These are phyloP conservation scores for Limonius californicus DNA, from an alignment of 1,140 invertebrate genomes.

Conservation along the genomic window DNA sequence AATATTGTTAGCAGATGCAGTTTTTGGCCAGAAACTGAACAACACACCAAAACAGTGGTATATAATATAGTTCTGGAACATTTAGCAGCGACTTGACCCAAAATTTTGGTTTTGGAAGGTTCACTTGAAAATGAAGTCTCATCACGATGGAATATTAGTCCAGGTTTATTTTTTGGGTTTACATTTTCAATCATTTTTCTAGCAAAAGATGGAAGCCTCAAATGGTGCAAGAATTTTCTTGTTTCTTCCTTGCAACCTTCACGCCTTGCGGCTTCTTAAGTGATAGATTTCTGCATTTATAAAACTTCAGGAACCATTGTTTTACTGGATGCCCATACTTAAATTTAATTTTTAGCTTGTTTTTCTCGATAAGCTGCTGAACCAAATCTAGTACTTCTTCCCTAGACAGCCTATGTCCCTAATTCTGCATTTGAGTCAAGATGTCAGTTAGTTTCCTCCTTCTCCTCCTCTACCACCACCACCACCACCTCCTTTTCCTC, in stretches of 20 bases:
- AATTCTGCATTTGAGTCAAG: slow-evolving; percentile 35
- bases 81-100: not conserved
- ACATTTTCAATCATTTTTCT: not conserved
- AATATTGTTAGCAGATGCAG: too few relatives aligned
- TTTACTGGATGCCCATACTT: slow-evolving; percentile 39
- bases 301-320: slow-evolving; percentile 41
- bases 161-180: not conserved
- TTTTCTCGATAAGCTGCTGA: slow-evolving; percentile 29
- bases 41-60: too few relatives aligned
- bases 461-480: too few relatives aligned
- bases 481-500: too few relatives aligned
- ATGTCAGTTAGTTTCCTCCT: slow-evolving; percentile 28
- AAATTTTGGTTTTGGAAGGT: not conserved
- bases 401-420: slow-evolving; percentile 36
- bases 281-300: slow-evolving; percentile 35
- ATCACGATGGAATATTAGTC: not conserved
- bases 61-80: not conserved
- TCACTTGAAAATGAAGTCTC: not conserved
- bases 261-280: slow-evolving; percentile 44
- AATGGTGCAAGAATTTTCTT: not conserved
- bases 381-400: slow-evolving; percentile 34
- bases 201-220: too few relatives aligned
- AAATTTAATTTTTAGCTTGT: slow-evolving; percentile 36
- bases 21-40: not conserved
- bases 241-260: slow-evolving; percentile 21